These are phyloP conservation scores for Phocides pigmalion DNA, from an alignment of 1,140 invertebrate species.

Conservation along the genomic window DNA sequence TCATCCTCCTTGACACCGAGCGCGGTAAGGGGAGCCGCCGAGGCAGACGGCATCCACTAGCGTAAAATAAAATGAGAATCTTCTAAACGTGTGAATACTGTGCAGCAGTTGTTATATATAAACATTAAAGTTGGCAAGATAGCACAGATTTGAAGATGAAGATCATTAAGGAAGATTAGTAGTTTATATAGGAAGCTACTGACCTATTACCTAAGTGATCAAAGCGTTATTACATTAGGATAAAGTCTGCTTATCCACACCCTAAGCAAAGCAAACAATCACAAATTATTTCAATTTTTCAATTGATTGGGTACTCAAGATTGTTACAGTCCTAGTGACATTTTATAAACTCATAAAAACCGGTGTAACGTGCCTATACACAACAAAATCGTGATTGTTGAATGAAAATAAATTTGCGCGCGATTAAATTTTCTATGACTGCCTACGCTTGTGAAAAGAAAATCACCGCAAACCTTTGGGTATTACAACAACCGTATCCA, in stretches of 20 bases:
- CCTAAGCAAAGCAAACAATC: background rate
- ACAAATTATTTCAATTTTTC: too few species aligned
- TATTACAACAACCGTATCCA: too few species aligned
- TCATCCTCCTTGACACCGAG: conserved; percentile 60
- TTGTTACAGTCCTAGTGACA: too few species aligned
- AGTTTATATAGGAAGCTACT: background rate
- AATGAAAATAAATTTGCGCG: too few species aligned
- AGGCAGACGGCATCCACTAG: conserved; percentile 53
- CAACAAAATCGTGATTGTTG: too few species aligned
- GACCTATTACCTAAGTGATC: conserved; percentile 5
- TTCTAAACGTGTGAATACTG: background rate
- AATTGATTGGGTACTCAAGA: too few species aligned
- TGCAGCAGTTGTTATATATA: conserved; percentile 3
- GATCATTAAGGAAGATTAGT: conserved; percentile 5
- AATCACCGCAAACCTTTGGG: too few species aligned
- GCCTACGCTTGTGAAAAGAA: too few species aligned
- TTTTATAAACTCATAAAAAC: too few species aligned
- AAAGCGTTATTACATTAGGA: too few species aligned
- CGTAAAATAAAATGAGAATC: conserved; percentile 18
- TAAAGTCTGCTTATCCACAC: background rate
- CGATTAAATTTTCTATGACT: too few species aligned
- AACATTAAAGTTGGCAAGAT: conserved; percentile 4
- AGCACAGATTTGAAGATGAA: background rate
- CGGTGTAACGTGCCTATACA: too few species aligned
- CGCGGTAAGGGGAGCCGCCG: conserved; percentile 59